Conservation (phyloP, 2,113 vertebrate species). For the Athene cunicularia region DNA sequence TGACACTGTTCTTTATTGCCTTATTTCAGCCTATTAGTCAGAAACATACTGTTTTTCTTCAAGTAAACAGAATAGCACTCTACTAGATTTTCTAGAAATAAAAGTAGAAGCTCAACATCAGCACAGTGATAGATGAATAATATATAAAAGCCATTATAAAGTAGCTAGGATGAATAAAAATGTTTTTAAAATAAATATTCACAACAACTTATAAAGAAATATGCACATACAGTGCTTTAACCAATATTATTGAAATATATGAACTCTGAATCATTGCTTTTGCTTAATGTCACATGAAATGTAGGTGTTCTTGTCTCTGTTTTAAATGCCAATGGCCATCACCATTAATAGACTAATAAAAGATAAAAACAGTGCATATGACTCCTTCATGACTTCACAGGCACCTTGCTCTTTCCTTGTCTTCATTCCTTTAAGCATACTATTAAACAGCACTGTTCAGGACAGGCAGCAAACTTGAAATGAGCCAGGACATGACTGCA, state of each 20-base stretch:
- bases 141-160: slow-evolving; percentile 1
- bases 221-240: not conserved
- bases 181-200: not conserved
- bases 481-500: not conserved
- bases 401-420: not conserved
- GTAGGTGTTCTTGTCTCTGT: not conserved
- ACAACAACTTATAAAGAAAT: not conserved
- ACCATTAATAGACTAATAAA: not conserved
- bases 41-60: not conserved
- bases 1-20: not conserved
- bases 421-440: not conserved
- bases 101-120: not conserved
- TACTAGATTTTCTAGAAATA: slow-evolving; percentile 7
- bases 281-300: not conserved
- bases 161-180: slow-evolving; percentile 20
- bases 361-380: not conserved
- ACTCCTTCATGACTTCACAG: not conserved
- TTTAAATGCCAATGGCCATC: slow-evolving; percentile 9
- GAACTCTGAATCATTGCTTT: not conserved
- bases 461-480: not conserved
- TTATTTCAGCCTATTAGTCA: not conserved
- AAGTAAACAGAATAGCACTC: slow-evolving; percentile 35
- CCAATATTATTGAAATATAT: not conserved
- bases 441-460: not conserved
- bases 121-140: not conserved